Evolutionary conservation across 2,113 vertebrate species (phyloP).

Genomic region (Sylvietta virens): DNA sequence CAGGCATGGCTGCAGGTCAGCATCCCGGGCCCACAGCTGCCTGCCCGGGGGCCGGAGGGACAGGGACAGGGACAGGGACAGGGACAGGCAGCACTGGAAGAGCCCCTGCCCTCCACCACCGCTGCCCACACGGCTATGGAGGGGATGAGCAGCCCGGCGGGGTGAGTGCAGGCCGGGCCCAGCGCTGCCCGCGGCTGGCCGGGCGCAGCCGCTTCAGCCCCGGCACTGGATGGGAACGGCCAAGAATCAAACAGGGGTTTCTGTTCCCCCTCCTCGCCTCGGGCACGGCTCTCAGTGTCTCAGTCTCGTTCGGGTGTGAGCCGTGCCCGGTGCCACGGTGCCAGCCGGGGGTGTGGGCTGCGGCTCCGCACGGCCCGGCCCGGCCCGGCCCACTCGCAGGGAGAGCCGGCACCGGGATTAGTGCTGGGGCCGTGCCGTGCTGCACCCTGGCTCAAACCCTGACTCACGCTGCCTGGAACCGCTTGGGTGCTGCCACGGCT

Average conservation of each 20-base stretch:
- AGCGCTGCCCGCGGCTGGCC: fast-evolving
- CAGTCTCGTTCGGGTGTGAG: fast-evolving
- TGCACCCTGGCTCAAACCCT: background rate
- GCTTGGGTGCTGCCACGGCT: fast-evolving
- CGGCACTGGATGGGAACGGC: fast-evolving
- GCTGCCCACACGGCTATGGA: background rate
- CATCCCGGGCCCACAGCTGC: fast-evolving
- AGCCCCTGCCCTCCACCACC: background rate
- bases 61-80: background rate
- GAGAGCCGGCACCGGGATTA: background rate
- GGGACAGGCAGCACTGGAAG: background rate
- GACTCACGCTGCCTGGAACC: background rate
- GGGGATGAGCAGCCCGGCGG: fast-evolving
- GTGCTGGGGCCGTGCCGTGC: fast-evolving
- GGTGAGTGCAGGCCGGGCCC: fast-evolving
- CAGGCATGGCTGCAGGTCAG: background rate
- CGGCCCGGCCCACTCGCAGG: background rate
- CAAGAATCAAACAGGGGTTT: too few species aligned
- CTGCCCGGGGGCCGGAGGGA: fast-evolving
- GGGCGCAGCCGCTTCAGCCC: fast-evolving
- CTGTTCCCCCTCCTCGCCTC: background rate
- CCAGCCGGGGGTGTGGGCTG: fast-evolving
- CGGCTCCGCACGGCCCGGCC: background rate
- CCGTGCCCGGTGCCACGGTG: background rate
- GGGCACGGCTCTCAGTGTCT: background rate